Evolutionary conservation across 2,888 invertebrate species (phyloP), one percentile per base, ranked within the genome.

Genomic region (Ichneumon xanthorius): DNA sequence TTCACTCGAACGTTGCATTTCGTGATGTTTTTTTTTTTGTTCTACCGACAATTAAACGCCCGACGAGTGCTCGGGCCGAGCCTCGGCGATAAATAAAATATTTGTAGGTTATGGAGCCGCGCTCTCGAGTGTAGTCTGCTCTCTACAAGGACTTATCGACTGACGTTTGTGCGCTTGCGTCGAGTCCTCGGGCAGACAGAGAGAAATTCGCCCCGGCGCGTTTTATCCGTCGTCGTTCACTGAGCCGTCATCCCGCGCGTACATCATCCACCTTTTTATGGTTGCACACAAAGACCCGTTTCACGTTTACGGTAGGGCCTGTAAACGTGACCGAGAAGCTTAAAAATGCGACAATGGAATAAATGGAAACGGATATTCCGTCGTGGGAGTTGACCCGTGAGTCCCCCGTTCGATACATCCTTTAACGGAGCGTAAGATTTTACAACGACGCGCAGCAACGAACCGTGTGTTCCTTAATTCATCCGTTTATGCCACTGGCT

Each of bases 91-190:
- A 82, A 89, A 88, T 88, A 85, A 86, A 84, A 80, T 84, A 87
- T 87, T 91, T 90, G 75, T 84, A 92, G 91, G 91, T 92, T 92
- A 92, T 86, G 84, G 48, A 9, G 58, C 22, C 26, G 22, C 26
- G 26, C 26, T 76, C 68, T 58, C 77, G 76, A 65, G 48, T 53
- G 77, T 85, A 81, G 83, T 85, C 86, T 77, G 84, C 86, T 85
- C 30, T 16, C 50, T 75, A 70, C 75, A 84, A 81, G 75, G 78
- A 81, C 81, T 72, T 87, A 87, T 87, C 87, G 87, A 86, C 87
- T 87, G 76, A 45, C 45, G 71, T 63, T 70, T 55, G 19, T 48
- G 73, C 82, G 82, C 76, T 50, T 82, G 88, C 86, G 79, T 71
- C 58, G 58, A 50, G 40, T 37, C 30, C 14, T 65, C 65, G 61